Percentiles rank a stretch among this genome's conserved stretches.
phyloP scores from a whole-genome alignment of 2,113 vertebrate species.

The Neolamprologus variostigma region DNA sequence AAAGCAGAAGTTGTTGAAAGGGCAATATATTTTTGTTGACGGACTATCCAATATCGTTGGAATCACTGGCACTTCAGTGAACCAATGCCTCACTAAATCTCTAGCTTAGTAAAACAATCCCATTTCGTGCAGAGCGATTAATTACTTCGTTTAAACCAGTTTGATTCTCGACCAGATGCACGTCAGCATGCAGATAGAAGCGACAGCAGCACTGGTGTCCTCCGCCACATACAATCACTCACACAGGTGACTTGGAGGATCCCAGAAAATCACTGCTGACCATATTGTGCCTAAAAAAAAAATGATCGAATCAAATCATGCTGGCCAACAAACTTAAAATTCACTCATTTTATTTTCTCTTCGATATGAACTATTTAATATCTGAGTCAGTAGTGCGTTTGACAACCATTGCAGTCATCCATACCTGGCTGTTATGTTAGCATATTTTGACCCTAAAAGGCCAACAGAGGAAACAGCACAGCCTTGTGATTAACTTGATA shows the following conservation, averaged over 20 bases:
- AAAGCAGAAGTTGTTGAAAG: neutral
- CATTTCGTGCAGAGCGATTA: neutral
- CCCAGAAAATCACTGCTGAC: neutral
- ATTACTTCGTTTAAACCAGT: neutral
- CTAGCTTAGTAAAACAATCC: neutral
- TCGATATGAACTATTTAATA: neutral
- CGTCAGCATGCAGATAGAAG: neutral
- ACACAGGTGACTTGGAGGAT: neutral
- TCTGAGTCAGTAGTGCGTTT: neutral
- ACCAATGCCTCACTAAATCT: neutral
- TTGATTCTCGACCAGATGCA: neutral
- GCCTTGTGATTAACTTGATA: neutral
- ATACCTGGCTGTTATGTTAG: neutral
- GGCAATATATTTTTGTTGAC: neutral
- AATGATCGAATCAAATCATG: neutral
- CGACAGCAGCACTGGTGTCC: neutral
- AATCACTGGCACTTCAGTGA: neutral
- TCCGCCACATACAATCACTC: neutral
- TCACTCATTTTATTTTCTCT: neutral
- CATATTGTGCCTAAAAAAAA: neutral
- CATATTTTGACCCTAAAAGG: constrained; percentile 37
- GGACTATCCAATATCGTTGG: neutral
- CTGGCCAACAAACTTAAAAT: neutral
- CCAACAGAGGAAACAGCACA: neutral
- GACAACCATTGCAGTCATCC: neutral